Evolutionary conservation across 2,113 vertebrate genomes (phyloP).

Genomic region (Probosciger aterrimus): DNA sequence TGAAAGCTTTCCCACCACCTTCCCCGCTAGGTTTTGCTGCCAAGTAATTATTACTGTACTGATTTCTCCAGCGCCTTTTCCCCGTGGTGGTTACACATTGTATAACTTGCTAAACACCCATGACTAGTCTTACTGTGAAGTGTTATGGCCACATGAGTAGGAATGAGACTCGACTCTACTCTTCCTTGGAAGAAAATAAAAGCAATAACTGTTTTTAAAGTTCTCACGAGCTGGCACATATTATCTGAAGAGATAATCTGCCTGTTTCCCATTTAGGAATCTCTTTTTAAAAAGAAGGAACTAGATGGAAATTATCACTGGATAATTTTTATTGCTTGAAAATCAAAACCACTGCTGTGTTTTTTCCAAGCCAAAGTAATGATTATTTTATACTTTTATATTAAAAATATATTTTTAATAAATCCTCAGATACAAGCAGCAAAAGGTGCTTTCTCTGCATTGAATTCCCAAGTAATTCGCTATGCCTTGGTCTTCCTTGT

Average conservation of each 20-base stretch:
- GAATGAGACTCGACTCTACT: not conserved
- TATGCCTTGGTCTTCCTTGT: conserved; percentile 19
- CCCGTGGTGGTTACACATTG: not conserved
- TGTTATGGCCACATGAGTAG: conserved; percentile 1
- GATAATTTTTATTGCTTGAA: conserved; percentile 45
- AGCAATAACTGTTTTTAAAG: conserved; percentile 42
- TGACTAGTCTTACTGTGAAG: not conserved
- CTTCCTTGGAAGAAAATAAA: conserved; percentile 47
- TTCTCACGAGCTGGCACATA: conserved; percentile 1
- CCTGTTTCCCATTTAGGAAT: conserved; percentile 41
- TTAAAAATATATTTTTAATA: conserved; percentile 37
- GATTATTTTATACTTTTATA: conserved; percentile 62
- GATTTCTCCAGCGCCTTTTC: conserved; percentile 29
- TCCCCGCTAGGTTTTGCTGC: conserved; percentile 35
- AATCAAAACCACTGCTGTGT: conserved; percentile 24
- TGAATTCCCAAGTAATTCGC: conserved; percentile 54
- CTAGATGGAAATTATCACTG: conserved; percentile 43
- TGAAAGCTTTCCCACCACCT: conserved; percentile 39
- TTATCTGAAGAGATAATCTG: conserved; percentile 23
- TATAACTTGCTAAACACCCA: not conserved
- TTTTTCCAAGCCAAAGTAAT: conserved; percentile 37
- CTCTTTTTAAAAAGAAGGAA: conserved; percentile 1
- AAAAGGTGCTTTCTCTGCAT: conserved; percentile 32
- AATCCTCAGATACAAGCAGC: conserved; percentile 30
- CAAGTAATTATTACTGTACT: conserved; percentile 44